A percentile compares a stretch with the other conserved stretches of the same genome.
Conservation (phyloP, 2,888 invertebrate genomes). For the Sarcophaga subvicina region DNA sequence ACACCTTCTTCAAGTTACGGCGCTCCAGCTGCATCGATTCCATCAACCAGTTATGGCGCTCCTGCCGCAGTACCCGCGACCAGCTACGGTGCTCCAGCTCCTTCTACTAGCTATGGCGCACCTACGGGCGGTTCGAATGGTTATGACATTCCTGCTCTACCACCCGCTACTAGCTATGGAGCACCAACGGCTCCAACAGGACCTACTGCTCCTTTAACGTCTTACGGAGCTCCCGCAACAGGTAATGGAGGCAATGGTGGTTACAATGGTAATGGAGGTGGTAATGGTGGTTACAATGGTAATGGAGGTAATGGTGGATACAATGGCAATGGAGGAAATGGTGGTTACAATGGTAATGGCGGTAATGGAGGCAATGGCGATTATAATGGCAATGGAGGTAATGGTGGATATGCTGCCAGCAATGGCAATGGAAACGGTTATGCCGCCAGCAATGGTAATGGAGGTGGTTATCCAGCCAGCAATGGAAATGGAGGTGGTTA, state of each 20-base stretch:
- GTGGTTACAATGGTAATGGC: conserved; percentile 50
- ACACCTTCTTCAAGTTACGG: conserved; percentile 70
- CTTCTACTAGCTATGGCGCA: conserved; percentile 76
- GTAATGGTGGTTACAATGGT: conserved; percentile 9
- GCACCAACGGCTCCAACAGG: conserved; percentile 71
- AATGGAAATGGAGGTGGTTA: too few species aligned
- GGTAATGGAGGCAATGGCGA: conserved; percentile 50
- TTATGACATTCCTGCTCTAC: conserved; percentile 74
- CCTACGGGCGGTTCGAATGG: conserved; percentile 72
- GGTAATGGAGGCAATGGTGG: conserved; percentile 2
- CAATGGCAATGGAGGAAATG: background rate
- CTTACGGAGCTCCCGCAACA: conserved; percentile 80
- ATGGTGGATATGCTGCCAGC: conserved; percentile 45
- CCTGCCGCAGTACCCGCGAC: conserved; percentile 74
- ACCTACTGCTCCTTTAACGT: conserved; percentile 78
- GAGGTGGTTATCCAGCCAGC: too few species aligned
- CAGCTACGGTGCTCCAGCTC: conserved; percentile 83
- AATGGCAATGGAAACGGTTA: too few species aligned
- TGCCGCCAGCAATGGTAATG: too few species aligned
- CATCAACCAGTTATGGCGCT: conserved; percentile 69
- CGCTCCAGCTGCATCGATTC: too few species aligned
- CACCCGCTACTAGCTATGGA: conserved; percentile 74
- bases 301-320: conserved; percentile 8
- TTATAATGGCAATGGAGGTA: background rate
- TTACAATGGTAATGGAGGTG: background rate